Percentiles rank a stretch among this genome's conserved stretches.
Evolutionary conservation across 23 tunicate genomes (phyloP).

Genomic region (Phallusia fumigata): DNA sequence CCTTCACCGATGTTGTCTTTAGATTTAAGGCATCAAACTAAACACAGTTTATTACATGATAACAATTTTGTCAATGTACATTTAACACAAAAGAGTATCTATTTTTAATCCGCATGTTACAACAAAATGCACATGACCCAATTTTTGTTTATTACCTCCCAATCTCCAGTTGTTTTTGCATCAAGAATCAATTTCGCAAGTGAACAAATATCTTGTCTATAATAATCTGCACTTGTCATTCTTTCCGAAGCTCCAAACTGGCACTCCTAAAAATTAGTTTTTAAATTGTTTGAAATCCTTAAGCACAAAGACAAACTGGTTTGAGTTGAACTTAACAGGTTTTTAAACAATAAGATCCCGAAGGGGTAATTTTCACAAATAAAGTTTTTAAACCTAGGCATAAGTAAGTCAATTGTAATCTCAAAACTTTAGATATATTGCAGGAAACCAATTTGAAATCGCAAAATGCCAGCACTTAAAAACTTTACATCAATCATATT

Average conservation of each 20-base stretch:
- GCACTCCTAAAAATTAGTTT: background rate
- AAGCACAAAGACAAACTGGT: background rate
- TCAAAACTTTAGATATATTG: too few species aligned
- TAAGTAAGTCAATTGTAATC: too few species aligned
- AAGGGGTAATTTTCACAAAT: too few species aligned
- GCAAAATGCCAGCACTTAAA: background rate
- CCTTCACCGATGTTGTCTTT: slow-evolving; percentile 14
- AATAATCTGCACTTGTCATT: background rate
- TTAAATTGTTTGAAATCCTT: background rate
- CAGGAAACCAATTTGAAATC: too few species aligned
- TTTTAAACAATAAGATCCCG: too few species aligned
- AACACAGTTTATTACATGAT: background rate
- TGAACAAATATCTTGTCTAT: background rate
- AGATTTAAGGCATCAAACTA: slow-evolving; percentile 16
- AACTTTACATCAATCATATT: slow-evolving; percentile 37
- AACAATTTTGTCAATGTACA: background rate
- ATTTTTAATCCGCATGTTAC: too few species aligned
- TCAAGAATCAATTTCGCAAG: slow-evolving; percentile 14
- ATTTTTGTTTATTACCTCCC: too few species aligned
- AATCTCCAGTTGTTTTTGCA: slow-evolving; percentile 33
- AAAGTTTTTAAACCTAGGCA: too few species aligned
- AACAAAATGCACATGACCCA: too few species aligned
- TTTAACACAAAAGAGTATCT: too few species aligned
- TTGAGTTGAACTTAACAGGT: too few species aligned
- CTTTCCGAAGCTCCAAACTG: background rate